Conservation (phyloP, 2,113 vertebrate genomes). For the Centrocercus urophasianus region DNA sequence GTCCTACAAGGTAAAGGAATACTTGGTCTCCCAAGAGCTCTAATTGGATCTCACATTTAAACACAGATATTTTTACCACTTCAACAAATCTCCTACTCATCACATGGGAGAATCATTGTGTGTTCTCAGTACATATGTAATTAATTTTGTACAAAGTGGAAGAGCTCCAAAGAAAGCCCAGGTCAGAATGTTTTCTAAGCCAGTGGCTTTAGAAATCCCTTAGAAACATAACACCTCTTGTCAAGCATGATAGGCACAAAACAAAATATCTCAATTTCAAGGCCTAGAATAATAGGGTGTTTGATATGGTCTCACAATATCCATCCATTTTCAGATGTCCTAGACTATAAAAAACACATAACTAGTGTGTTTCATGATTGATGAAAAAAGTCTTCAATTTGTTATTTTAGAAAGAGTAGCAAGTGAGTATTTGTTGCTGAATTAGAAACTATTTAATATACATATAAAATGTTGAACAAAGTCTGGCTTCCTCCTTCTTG, state of each 20-base stretch:
- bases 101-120: slow-evolving; percentile 9
- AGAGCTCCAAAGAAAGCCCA: slow-evolving; percentile 45
- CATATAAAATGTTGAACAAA: background rate
- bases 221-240: slow-evolving; percentile 14
- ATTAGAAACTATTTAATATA: background rate
- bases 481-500: background rate
- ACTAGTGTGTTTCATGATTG: background rate
- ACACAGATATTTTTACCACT: background rate
- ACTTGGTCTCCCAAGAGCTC: background rate
- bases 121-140: slow-evolving; percentile 4
- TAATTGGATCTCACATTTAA: background rate
- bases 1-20: background rate
- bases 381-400: background rate
- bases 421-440: background rate
- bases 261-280: background rate
- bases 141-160: slow-evolving; percentile 54
- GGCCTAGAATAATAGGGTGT: background rate
- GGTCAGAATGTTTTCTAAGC: rapidly evolving
- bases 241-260: background rate
- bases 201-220: slow-evolving; percentile 10
- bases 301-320: background rate
- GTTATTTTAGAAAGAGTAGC: background rate
- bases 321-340: background rate
- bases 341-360: rapidly evolving
- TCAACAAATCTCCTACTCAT: background rate